Evolutionary conservation across 2,113 vertebrate species (phyloP).

Genomic region (Mixornis gularis): DNA sequence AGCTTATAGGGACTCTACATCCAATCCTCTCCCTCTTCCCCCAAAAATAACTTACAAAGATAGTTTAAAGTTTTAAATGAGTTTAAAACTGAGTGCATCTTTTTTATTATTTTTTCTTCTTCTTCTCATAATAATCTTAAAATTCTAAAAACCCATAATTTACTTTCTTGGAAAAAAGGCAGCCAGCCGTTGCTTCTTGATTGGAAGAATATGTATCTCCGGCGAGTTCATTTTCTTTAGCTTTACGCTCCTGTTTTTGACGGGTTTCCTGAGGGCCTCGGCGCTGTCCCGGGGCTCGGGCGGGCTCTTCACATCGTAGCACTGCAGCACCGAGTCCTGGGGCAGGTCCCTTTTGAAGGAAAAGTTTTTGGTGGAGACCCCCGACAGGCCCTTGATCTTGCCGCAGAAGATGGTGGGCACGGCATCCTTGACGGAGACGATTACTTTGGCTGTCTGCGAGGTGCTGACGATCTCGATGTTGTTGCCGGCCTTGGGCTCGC

Average conservation of each 20-base stretch:
- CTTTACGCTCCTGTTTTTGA: conserved; percentile 92
- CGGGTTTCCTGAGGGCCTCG: conserved; percentile 83
- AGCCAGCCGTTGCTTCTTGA: conserved; percentile 96
- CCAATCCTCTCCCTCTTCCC: conserved; percentile 46
- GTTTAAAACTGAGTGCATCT: conserved; percentile 78
- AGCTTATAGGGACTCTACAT: conserved; percentile 68
- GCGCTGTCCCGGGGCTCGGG: conserved; percentile 76
- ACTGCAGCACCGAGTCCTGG: conserved; percentile 84
- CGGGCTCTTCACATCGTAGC: conserved; percentile 78
- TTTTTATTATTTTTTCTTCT: conserved; percentile 31
- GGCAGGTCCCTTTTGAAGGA: conserved; percentile 92
- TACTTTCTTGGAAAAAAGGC: conserved; percentile 96
- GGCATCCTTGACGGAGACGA: conserved; percentile 93
- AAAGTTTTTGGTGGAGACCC: conserved; percentile 98
- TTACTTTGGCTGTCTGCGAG: conserved; percentile 94
- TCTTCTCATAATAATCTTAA: conserved; percentile 71
- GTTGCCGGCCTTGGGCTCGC: conserved; percentile 78
- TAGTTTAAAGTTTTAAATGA: conserved; percentile 77
- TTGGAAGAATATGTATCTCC: conserved; percentile 96
- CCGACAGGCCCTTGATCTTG: conserved; percentile 93
- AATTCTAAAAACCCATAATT: conserved; percentile 76
- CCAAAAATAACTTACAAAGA: conserved; percentile 81
- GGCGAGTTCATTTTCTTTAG: conserved; percentile 98
- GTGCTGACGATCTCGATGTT: conserved; percentile 87
- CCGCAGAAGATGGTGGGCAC: conserved; percentile 94